Percentiles rank a stretch among this genome's conserved stretches.
phyloP scores from a whole-genome alignment of 2,797 vertebrate genomes.

The Sebastes umbrosus region DNA sequence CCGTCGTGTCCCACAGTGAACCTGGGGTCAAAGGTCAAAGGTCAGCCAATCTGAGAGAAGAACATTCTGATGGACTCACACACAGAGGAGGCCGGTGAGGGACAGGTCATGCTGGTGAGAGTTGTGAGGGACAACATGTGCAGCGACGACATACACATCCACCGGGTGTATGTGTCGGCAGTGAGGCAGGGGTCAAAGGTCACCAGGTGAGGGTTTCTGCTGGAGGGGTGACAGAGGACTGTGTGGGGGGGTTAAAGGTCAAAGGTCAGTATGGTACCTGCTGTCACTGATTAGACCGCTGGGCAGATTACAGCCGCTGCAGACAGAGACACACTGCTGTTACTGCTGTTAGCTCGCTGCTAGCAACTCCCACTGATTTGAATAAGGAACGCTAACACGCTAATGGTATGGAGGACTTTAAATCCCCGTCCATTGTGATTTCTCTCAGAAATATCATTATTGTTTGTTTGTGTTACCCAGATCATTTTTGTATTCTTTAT shows the following conservation, averaged over 20 bases:
- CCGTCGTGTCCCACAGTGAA: conserved; percentile 90
- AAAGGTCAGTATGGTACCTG: conserved; percentile 76
- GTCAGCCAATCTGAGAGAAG: conserved; percentile 27
- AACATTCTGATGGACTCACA: not conserved
- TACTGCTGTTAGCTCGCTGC: conserved; percentile 45
- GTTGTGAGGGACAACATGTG: not conserved
- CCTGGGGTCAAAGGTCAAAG: conserved; percentile 70
- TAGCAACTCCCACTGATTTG: conserved; percentile 10
- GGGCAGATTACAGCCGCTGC: conserved; percentile 79
- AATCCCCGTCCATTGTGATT: not conserved
- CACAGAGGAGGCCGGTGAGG: conserved; percentile 10
- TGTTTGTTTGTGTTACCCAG: not conserved
- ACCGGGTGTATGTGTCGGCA: conserved; percentile 29
- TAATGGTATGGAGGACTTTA: not conserved
- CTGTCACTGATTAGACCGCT: conserved; percentile 84
- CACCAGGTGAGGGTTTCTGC: conserved; percentile 59
- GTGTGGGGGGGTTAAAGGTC: conserved; percentile 38
- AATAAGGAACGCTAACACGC: conserved; percentile 12
- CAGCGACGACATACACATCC: conserved; percentile 37
- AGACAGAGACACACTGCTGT: conserved; percentile 70
- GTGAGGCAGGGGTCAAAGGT: conserved; percentile 50
- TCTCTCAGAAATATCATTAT: not conserved
- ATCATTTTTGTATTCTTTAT: not conserved
- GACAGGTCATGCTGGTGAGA: conserved; percentile 59
- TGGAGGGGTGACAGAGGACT: conserved; percentile 15